These are phyloP conservation scores for Aplysia californica DNA, from an alignment of 1,140 invertebrate genomes.

Conservation along the genomic window DNA sequence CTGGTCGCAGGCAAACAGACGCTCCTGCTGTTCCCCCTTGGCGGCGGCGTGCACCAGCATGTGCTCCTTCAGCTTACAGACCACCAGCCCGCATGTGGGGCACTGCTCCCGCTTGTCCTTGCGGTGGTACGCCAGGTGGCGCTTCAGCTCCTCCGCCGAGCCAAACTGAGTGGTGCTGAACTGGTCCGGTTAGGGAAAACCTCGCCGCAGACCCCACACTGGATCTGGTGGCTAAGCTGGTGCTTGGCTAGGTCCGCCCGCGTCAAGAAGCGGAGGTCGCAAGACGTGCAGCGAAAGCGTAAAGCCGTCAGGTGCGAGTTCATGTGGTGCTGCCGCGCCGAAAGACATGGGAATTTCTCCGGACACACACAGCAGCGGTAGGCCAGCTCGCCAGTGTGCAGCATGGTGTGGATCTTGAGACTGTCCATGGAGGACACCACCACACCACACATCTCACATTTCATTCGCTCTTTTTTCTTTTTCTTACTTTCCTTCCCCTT, in stretches of 20 bases:
- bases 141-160: conserved; percentile 9
- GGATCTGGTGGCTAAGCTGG: conserved; percentile 19
- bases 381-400: conserved; percentile 20
- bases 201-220: conserved; percentile 16
- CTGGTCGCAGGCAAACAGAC: conserved; percentile 30
- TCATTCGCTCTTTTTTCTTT: conserved; percentile 15
- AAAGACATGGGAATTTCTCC: conserved; percentile 16
- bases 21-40: background rate
- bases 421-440: conserved; percentile 21
- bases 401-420: conserved; percentile 25
- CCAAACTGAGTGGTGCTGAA: conserved; percentile 19
- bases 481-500: background rate
- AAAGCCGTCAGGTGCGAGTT: conserved; percentile 5
- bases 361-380: conserved; percentile 25
- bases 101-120: conserved; percentile 17
- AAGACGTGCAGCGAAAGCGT: conserved; percentile 16
- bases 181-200: conserved; percentile 26
- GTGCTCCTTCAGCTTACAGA: conserved; percentile 22
- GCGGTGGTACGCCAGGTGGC: conserved; percentile 13
- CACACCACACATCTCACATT: conserved; percentile 23
- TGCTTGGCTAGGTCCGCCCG: conserved; percentile 23
- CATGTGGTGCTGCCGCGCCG: conserved; percentile 20
- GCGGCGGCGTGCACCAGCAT: conserved; percentile 17
- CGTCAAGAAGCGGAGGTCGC: conserved; percentile 6
- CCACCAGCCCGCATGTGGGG: conserved; percentile 21